These are phyloP conservation scores for Philopotamus ludificatus DNA, from an alignment of 1,140 invertebrate genomes.

Conservation along the genomic window DNA sequence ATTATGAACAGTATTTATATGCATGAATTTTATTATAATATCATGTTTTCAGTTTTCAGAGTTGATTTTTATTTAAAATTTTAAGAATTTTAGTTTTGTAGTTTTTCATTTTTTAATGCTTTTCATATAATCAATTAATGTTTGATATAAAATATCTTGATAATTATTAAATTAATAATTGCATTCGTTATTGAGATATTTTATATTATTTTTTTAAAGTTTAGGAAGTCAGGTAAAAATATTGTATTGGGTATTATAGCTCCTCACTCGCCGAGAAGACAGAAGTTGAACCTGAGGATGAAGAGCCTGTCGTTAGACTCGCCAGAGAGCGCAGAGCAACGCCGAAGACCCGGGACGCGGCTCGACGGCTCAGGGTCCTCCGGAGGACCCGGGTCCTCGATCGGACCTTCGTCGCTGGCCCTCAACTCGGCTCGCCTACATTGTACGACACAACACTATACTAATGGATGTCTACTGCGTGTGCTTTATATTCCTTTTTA, in stretches of 20 bases:
- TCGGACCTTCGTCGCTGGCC: conserved; percentile 49
- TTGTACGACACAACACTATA: conserved; percentile 47
- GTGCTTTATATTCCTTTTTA: conserved; percentile 10
- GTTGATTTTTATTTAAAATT: too few relatives aligned
- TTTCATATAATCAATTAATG: too few relatives aligned
- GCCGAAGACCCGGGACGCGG: conserved; percentile 61
- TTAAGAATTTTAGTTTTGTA: too few relatives aligned
- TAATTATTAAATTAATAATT: too few relatives aligned
- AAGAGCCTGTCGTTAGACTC: conserved; percentile 96
- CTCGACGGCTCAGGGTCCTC: conserved; percentile 45
- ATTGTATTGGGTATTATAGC: conserved; percentile 62
- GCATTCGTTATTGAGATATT: background rate
- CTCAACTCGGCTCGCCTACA: conserved; percentile 46
- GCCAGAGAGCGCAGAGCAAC: conserved; percentile 86
- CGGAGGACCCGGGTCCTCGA: conserved; percentile 45
- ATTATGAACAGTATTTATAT: too few relatives aligned
- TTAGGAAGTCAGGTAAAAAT: conserved; percentile 2
- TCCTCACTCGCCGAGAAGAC: conserved; percentile 90
- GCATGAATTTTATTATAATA: too few relatives aligned
- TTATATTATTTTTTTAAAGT: background rate
- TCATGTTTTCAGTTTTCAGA: too few relatives aligned
- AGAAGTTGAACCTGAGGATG: conserved; percentile 95
- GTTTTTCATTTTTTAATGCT: too few relatives aligned
- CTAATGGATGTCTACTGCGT: conserved; percentile 22
- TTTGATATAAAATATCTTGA: too few relatives aligned